phyloP scores from a whole-genome alignment of 2,113 vertebrate species.

The Festucalex cinctus region DNA sequence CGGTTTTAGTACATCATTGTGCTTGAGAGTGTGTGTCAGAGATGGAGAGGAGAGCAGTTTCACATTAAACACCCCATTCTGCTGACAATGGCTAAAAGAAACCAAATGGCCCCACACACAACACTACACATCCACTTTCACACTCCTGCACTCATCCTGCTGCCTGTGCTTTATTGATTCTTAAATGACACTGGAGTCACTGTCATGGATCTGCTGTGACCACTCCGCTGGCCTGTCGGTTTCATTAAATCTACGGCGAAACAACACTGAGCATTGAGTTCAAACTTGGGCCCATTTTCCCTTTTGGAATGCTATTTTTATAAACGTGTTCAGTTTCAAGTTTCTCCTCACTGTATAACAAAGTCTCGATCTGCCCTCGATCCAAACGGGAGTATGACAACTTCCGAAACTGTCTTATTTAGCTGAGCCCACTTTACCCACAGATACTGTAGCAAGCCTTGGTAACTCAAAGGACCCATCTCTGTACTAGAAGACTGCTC shows the following conservation, averaged over 20 bases:
- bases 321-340: too few species aligned
- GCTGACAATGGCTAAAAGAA: conserved; percentile 67
- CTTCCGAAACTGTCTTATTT: background rate
- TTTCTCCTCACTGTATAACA: too few species aligned
- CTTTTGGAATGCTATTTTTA: background rate
- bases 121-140: conserved; percentile 26
- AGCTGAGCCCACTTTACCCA: background rate
- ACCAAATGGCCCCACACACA: conserved; percentile 44
- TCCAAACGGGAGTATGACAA: background rate
- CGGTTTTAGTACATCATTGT: conserved; percentile 2
- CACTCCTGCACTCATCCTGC: conserved; percentile 27
- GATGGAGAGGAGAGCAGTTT: conserved; percentile 34
- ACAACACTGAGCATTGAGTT: background rate
- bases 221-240: conserved; percentile 39
- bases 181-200: conserved; percentile 67
- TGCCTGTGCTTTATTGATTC: conserved; percentile 67
- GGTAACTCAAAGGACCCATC: background rate
- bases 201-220: conserved; percentile 61
- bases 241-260: conserved; percentile 45
- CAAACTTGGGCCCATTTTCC: background rate
- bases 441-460: background rate
- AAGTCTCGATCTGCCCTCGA: too few species aligned
- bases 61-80: conserved; percentile 56
- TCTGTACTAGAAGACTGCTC: background rate
- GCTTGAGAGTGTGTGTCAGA: conserved; percentile 18